Evolutionary conservation across 2,113 vertebrate genomes (phyloP), one percentile per base, ranked within the genome.

Genomic region (Pholis gunnellus): DNA sequence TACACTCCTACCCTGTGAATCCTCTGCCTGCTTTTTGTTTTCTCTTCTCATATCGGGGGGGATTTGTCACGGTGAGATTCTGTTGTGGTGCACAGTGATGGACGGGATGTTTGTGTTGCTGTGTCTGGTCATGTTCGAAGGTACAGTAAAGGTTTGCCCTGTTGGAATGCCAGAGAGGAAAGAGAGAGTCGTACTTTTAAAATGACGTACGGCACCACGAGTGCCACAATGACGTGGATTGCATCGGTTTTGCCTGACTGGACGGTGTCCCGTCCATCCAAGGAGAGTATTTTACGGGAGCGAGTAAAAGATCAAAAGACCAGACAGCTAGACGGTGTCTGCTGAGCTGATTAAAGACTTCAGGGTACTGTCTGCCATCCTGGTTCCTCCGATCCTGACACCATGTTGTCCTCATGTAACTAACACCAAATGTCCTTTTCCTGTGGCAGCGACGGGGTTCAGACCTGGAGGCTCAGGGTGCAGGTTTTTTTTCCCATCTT

Each of bases 221-320:
- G n/a, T 63, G 67, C 27, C 27, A 18, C 1, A 84, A 75, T 29
- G 78, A 72, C 65, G 18, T 1, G 3, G 57, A 6, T 36, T 78
- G 20, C 3, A 9, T 13, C 18, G 15, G 18, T 10, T 46, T n/a
- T 27, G 54, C 50, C 48, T 2, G 36, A 61, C 31, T 29, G 31
- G 42, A 71, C 65, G 48, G 40, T 48, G 38, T 9, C 70, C 72
- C 71, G 27, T 67, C 75, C 25, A 20, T 57, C 72, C 25, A 20
- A 25, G 42, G 36, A 7, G 56, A 75, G 66, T 46, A 67, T 69
- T 87, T 89, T 81, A 81, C 63, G 14, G 38, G 69, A 10, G 64
- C 5, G 52, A 81, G 76, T 85, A 61, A 86, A 85, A 86, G 72
- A 79, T 89, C 64, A 90, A 78, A 89, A 60, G 17, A 48, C 36